Conservation (phyloP, 2,113 vertebrate genomes). For the Dasyornis broadbenti region DNA sequence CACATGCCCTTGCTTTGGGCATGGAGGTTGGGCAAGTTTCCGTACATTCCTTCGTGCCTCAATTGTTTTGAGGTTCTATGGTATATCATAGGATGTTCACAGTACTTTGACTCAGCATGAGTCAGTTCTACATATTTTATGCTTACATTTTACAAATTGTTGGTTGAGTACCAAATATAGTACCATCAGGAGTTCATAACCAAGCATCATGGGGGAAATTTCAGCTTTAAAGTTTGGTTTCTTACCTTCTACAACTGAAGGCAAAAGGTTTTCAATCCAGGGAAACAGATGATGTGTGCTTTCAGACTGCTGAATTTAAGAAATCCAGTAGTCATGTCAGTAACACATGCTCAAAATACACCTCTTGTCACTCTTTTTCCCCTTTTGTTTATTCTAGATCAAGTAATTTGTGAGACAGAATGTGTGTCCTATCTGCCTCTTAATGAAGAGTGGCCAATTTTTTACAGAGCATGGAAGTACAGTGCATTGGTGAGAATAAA, state of each 20-base stretch:
- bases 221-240: background rate
- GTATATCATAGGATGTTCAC: background rate
- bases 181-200: background rate
- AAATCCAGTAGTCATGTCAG: background rate
- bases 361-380: background rate
- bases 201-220: background rate
- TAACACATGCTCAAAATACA: background rate
- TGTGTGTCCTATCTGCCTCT: background rate
- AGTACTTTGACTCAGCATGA: background rate
- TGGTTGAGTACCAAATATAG: background rate
- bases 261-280: background rate
- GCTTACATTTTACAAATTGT: background rate
- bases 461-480: background rate
- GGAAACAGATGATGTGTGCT: background rate
- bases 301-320: background rate
- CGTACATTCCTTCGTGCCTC: too few species aligned
- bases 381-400: background rate
- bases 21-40: too few species aligned
- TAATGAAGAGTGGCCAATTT: background rate
- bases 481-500: background rate
- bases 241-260: background rate
- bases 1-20: too few species aligned
- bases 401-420: background rate
- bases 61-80: too few species aligned
- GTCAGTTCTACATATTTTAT: background rate